These are phyloP conservation scores for Delichon dasypus DNA, from an alignment of 2,797 vertebrate genomes.

Conservation along the genomic window DNA sequence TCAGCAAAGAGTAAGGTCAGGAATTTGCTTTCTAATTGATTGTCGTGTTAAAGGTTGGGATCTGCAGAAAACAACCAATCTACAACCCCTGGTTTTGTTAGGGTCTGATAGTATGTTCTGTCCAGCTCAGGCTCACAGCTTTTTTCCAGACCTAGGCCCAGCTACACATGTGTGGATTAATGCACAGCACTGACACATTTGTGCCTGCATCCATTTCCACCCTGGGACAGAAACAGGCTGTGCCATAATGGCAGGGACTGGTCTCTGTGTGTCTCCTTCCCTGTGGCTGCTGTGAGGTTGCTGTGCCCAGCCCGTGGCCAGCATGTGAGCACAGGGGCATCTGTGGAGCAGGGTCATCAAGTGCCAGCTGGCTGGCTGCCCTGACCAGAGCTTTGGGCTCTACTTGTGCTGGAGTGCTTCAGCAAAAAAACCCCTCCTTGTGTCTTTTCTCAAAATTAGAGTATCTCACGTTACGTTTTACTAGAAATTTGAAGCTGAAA, in stretches of 20 bases:
- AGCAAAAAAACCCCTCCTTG: rapidly evolving
- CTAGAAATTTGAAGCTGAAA: neutral
- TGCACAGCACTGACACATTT: neutral
- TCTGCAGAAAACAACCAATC: neutral
- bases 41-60: neutral
- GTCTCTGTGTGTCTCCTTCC: rapidly evolving
- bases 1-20: neutral
- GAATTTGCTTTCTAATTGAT: neutral
- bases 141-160: neutral
- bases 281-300: neutral
- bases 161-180: neutral
- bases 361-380: neutral
- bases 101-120: neutral
- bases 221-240: neutral
- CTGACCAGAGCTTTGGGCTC: neutral
- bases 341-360: neutral
- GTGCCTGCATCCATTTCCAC: neutral
- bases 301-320: neutral
- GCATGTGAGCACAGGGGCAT: rapidly evolving
- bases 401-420: neutral
- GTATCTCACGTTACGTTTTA: neutral
- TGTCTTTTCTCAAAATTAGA: neutral
- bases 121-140: neutral
- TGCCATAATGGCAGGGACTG: rapidly evolving
- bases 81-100: neutral